Percentiles rank a stretch among this genome's conserved stretches.
Conservation (phyloP, 2,113 vertebrate genomes). For the Aleadryas rufinucha region DNA sequence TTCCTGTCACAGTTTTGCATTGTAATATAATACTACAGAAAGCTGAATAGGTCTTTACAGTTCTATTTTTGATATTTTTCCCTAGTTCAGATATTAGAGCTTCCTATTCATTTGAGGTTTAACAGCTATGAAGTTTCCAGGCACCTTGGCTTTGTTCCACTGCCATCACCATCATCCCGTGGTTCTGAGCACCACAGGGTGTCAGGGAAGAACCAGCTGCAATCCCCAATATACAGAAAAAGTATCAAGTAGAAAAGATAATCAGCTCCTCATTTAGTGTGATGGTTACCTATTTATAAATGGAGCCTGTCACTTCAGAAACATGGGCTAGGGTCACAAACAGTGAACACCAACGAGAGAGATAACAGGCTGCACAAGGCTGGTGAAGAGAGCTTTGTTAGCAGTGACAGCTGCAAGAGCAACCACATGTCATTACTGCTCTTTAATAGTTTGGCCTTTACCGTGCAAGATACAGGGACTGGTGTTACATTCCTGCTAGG, state of each 20-base stretch:
- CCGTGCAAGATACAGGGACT: not conserved
- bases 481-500: not conserved
- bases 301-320: not conserved
- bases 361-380: not conserved
- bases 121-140: not conserved
- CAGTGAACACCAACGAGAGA: not conserved
- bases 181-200: not conserved
- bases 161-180: not conserved
- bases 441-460: not conserved
- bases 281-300: not conserved
- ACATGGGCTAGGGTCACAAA: not conserved
- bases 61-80: not conserved
- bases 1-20: not conserved
- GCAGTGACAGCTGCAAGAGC: not conserved
- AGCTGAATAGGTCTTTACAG: not conserved
- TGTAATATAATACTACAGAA: not conserved
- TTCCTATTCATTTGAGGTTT: not conserved
- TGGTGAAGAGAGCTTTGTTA: not conserved
- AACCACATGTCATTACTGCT: not conserved
- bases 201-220: not conserved
- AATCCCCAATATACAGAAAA: not conserved
- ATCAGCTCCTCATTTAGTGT: not conserved
- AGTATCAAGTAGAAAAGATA: not conserved
- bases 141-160: not conserved
- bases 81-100: not conserved